A percentile compares a stretch with the other conserved stretches of the same genome.
Conservation (phyloP, 1,140 invertebrate species). For the Lordiphosa stackelbergi region DNA sequence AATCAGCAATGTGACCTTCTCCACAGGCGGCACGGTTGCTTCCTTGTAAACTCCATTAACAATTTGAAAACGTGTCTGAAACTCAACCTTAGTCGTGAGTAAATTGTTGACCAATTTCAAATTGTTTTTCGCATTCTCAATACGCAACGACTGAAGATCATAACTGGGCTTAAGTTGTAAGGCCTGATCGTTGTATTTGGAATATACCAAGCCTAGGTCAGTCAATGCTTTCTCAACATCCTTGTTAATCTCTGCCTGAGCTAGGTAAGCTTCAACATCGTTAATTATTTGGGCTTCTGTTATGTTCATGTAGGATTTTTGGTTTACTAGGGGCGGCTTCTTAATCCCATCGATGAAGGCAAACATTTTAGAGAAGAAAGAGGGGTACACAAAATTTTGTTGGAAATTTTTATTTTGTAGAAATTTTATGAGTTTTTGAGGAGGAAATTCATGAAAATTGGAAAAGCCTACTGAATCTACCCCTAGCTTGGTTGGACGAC, state of each 20-base stretch:
- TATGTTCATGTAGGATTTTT: conserved; percentile 19
- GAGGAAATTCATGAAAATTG: no score
- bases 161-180: conserved; percentile 5
- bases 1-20: conserved; percentile 15
- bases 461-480: no score
- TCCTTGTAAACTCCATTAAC: conserved; percentile 1
- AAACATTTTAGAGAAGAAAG: conserved; percentile 19
- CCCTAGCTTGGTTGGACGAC: no score
- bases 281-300: conserved; percentile 4
- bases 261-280: conserved; percentile 7
- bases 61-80: conserved; percentile 10
- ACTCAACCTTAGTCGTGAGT: conserved; percentile 2
- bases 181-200: conserved; percentile 6
- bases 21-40: conserved; percentile 13
- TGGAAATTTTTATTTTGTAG: no score
- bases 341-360: conserved; percentile 18
- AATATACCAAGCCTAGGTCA: not conserved
- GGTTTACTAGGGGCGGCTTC: conserved; percentile 12
- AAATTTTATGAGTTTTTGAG: no score
- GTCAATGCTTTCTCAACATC: conserved; percentile 1
- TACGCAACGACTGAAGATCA: not conserved
- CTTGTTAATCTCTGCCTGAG: conserved; percentile 4
- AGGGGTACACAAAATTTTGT: no score
- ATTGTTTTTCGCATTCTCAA: conserved; percentile 23
- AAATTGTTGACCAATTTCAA: conserved; percentile 18